These are phyloP conservation scores for Daboia siamensis DNA, from an alignment of 2,113 vertebrate species.

Conservation along the genomic window DNA sequence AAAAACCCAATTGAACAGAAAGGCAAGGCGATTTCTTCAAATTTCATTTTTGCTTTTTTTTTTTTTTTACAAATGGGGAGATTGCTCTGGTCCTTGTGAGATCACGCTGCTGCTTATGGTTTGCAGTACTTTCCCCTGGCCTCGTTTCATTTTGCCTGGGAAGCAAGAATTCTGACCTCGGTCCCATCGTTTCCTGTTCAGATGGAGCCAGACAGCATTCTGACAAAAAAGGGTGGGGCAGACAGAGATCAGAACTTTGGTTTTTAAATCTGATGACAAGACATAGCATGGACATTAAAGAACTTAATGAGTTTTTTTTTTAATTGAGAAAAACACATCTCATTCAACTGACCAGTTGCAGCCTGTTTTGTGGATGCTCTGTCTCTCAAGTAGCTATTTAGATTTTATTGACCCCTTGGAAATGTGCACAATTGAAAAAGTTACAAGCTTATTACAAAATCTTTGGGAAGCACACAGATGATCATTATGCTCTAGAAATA, in stretches of 20 bases:
- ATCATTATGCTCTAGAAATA: background rate
- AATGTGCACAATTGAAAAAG: background rate
- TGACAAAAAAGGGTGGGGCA: background rate
- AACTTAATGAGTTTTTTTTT: background rate
- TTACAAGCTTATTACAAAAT: background rate
- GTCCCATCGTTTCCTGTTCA: background rate
- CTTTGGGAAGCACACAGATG: background rate
- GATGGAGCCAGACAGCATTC: background rate
- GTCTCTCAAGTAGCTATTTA: background rate
- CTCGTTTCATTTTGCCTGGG: background rate
- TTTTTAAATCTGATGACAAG: background rate
- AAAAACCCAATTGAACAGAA: background rate
- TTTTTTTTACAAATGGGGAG: background rate
- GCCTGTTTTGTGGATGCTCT: background rate
- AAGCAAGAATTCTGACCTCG: background rate
- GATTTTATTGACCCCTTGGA: background rate
- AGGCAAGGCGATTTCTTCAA: background rate
- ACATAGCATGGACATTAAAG: background rate
- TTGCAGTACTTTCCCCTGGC: background rate
- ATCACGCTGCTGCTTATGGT: background rate
- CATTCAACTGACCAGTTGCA: background rate
- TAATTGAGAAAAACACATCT: background rate
- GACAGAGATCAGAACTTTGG: background rate
- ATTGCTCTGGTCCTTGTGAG: background rate
- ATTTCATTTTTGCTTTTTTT: background rate